phyloP scores from a whole-genome alignment of 2,113 vertebrate species.

The Mustela lutreola region DNA sequence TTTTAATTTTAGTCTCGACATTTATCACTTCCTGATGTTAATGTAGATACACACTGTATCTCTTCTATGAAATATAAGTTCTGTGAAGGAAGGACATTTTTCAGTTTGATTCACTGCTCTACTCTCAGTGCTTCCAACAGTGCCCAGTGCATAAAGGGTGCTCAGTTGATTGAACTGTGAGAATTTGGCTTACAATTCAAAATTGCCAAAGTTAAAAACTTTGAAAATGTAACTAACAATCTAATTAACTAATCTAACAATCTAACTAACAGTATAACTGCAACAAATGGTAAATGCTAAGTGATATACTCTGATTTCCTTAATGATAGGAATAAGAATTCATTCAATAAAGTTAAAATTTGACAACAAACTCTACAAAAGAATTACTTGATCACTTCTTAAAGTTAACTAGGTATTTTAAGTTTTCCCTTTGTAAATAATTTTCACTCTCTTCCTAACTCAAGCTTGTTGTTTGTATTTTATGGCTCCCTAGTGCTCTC shows the following conservation, averaged over 20 bases:
- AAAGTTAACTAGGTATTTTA: background rate
- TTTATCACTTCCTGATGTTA: background rate
- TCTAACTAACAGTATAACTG: background rate
- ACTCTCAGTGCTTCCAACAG: background rate
- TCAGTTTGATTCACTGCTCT: background rate
- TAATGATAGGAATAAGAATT: background rate
- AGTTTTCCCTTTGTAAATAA: background rate
- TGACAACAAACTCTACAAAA: background rate
- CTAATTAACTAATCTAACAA: background rate
- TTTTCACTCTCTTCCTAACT: background rate
- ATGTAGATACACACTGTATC: background rate
- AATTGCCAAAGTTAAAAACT: background rate
- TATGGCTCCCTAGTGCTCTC: background rate
- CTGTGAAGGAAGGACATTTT: background rate
- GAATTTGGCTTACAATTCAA: conserved; percentile 17
- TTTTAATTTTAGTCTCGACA: background rate
- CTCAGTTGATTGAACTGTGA: background rate
- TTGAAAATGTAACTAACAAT: background rate
- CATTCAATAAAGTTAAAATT: background rate
- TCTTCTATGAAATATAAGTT: background rate
- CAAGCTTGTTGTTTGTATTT: background rate
- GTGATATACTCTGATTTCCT: background rate
- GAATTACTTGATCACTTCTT: background rate
- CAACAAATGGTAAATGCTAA: background rate
- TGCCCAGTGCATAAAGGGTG: background rate